These are phyloP conservation scores for Cerastis leucographa DNA, from an alignment of 2,888 invertebrate species.

Conservation along the genomic window DNA sequence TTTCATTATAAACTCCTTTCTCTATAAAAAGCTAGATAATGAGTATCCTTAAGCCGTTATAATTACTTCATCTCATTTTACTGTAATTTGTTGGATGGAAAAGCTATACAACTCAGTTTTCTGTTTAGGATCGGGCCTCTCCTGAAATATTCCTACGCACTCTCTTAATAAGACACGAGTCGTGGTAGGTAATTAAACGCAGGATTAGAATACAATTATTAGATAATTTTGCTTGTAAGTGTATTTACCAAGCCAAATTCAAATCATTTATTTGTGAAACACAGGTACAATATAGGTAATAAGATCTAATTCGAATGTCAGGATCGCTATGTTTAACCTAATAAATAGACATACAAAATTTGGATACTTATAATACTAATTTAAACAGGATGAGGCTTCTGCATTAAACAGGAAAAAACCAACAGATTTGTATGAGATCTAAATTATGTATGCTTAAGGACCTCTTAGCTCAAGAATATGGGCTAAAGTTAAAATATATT, in stretches of 20 bases:
- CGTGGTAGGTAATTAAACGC: slow-evolving; percentile 11
- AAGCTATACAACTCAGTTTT: slow-evolving; percentile 10
- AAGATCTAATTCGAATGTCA: too few relatives aligned
- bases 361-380: too few relatives aligned
- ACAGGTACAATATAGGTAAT: too few relatives aligned
- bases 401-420: not conserved
- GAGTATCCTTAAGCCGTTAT: not conserved
- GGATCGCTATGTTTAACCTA: too few relatives aligned
- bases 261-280: too few relatives aligned
- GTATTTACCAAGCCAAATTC: too few relatives aligned
- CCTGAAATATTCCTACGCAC: slow-evolving; percentile 10
- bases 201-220: not conserved
- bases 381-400: slow-evolving; percentile 3
- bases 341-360: too few relatives aligned
- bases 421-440: not conserved
- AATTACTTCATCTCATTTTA: slow-evolving; percentile 10
- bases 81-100: not conserved
- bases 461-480: not conserved
- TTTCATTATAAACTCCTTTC: not conserved
- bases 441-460: too few relatives aligned
- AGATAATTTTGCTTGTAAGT: slow-evolving; percentile 4
- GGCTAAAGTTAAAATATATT: not conserved
- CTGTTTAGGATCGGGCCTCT: not conserved
- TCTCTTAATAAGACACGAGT: not conserved
- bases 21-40: not conserved